phyloP scores from a whole-genome alignment of 2,113 vertebrate species.

The Platycercus adscitus region DNA sequence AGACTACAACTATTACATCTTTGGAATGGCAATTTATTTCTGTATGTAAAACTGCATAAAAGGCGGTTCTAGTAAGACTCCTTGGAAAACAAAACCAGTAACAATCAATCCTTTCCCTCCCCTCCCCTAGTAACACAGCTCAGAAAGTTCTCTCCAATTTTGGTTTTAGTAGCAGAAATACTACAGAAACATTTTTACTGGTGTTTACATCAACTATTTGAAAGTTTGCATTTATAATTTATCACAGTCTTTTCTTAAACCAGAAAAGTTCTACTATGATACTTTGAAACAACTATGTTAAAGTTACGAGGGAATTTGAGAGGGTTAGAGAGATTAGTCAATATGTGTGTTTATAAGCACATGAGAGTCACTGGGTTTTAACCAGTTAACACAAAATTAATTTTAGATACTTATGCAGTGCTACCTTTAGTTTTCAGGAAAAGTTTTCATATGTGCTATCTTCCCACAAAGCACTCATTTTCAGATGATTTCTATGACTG shows the following conservation, averaged over 20 bases:
- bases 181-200: neutral
- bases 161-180: neutral
- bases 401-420: neutral
- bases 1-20: neutral
- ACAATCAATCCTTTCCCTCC: neutral
- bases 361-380: neutral
- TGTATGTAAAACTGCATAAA: neutral
- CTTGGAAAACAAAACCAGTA: neutral
- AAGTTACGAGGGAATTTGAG: neutral
- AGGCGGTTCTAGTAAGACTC: neutral
- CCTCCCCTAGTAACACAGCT: neutral
- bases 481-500: neutral
- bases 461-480: neutral
- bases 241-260: neutral
- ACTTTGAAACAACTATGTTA: neutral
- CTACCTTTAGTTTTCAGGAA: neutral
- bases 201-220: neutral
- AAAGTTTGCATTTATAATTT: neutral
- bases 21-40: neutral
- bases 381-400: neutral
- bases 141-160: neutral
- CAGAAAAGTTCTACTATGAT: neutral
- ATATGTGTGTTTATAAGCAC: neutral
- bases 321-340: neutral
- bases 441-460: neutral